Evolutionary conservation across 2,888 invertebrate genomes (phyloP).

Genomic region (Himalopsyche anomala): DNA sequence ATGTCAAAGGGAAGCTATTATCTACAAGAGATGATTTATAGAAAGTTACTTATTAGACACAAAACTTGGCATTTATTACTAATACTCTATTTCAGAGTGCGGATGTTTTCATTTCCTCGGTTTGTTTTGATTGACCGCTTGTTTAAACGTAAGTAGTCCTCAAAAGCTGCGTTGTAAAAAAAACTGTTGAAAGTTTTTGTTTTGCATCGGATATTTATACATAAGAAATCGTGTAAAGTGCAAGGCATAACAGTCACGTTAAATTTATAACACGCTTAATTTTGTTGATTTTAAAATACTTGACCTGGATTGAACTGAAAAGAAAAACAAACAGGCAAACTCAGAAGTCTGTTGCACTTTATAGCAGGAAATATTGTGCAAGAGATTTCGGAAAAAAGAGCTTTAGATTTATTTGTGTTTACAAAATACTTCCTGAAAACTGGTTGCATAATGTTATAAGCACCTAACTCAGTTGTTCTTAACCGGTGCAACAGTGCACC

Average conservation of each 20-base stretch:
- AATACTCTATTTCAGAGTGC: too few species aligned
- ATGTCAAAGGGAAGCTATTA: too few species aligned
- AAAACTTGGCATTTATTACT: too few species aligned
- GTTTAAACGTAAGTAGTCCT: not conserved
- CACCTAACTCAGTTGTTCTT: too few species aligned
- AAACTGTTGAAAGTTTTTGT: not conserved
- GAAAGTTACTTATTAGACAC: too few species aligned
- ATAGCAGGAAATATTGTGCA: constrained; percentile 18
- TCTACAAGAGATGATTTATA: too few species aligned
- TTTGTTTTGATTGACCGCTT: not conserved
- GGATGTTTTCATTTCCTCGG: too few species aligned
- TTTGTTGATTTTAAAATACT: constrained; percentile 35
- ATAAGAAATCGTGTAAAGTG: not conserved
- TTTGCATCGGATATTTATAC: not conserved
- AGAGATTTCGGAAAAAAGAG: not conserved
- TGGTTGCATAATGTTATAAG: not conserved
- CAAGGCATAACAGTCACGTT: not conserved
- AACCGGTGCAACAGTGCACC: too few species aligned
- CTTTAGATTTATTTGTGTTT: not conserved
- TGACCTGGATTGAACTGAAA: constrained; percentile 37
- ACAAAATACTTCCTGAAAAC: not conserved
- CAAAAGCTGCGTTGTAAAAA: not conserved
- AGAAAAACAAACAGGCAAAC: constrained; percentile 22
- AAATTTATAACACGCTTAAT: not conserved
- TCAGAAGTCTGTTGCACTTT: constrained; percentile 7